Evolutionary conservation across 37 sponge, comb jelly and placozoan species (phyloP).

Genomic region (Oscarella lobularis): DNA sequence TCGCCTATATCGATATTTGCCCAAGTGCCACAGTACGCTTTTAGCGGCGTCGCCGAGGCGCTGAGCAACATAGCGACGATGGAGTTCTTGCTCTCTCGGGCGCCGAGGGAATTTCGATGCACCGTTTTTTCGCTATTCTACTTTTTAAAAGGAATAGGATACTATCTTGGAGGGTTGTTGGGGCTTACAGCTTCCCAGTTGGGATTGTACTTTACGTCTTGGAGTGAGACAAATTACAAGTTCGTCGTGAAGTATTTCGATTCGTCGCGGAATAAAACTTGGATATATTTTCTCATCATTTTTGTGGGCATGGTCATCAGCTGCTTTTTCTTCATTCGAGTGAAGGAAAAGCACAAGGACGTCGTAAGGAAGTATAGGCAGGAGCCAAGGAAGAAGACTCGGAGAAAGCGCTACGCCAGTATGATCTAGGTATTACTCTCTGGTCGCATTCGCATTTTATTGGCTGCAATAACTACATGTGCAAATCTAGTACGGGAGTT

Average conservation of each 20-base stretch:
- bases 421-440: too few species aligned
- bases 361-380: too few species aligned
- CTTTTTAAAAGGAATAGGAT: not conserved
- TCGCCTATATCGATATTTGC: not conserved
- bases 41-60: not conserved
- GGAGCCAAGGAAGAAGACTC: too few species aligned
- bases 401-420: too few species aligned
- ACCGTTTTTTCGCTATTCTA: not conserved
- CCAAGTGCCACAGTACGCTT: not conserved
- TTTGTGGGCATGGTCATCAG: not conserved
- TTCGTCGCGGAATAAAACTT: too few species aligned
- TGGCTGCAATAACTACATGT: too few species aligned
- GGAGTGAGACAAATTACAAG: too few species aligned
- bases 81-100: not conserved
- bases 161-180: not conserved
- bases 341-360: not conserved
- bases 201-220: not conserved
- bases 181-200: not conserved
- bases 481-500: too few species aligned
- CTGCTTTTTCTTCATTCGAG: not conserved
- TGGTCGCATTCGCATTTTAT: too few species aligned
- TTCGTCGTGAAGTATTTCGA: too few species aligned
- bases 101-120: not conserved
- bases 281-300: not conserved
- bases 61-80: not conserved